phyloP scores from a whole-genome alignment of 2,888 invertebrate genomes.

The Anagyrus pseudococci region DNA sequence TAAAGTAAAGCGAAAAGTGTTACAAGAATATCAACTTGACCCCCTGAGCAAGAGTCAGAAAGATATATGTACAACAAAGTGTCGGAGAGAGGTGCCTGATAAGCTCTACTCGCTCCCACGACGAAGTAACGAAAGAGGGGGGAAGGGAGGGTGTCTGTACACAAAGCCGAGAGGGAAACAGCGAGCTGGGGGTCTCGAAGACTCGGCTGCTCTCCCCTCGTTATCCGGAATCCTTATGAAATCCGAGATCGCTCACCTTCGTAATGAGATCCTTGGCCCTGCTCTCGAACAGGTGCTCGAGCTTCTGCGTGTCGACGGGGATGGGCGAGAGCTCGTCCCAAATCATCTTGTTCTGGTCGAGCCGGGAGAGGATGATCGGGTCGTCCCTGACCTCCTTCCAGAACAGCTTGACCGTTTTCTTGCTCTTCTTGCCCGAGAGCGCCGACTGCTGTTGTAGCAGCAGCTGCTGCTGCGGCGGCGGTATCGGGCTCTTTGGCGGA shows the following conservation, averaged over 20 bases:
- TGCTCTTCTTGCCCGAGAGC: constrained; percentile 75
- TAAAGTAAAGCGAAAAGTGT: no score
- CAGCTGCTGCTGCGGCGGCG: constrained; percentile 39
- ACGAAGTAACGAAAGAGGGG: no score
- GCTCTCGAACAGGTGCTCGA: constrained; percentile 97
- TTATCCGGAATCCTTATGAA: no score
- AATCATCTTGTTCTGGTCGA: constrained; percentile 71
- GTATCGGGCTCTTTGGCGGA: constrained; percentile 51
- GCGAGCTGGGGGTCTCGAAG: no score
- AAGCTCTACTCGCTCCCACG: no score
- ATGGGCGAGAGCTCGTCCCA: constrained; percentile 92
- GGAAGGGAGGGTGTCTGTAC: no score
- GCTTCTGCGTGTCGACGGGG: constrained; percentile 86
- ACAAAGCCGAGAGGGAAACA: no score
- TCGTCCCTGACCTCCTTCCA: constrained; percentile 95
- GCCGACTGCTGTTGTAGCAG: constrained; percentile 44
- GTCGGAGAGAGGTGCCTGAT: no score
- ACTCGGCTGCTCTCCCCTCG: no score
- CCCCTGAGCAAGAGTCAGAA: no score
- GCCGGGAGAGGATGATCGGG: constrained; percentile 66
- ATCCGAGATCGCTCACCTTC: constrained; percentile 72
- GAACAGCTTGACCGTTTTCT: constrained; percentile 96
- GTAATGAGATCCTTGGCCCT: constrained; percentile 93
- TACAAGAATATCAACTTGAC: no score
- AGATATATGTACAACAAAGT: no score